A percentile compares a stretch with the other conserved stretches of the same genome.
These are phyloP conservation scores for Torymus aiolomorphi DNA, from an alignment of 2,888 invertebrate genomes.

Conservation along the genomic window DNA sequence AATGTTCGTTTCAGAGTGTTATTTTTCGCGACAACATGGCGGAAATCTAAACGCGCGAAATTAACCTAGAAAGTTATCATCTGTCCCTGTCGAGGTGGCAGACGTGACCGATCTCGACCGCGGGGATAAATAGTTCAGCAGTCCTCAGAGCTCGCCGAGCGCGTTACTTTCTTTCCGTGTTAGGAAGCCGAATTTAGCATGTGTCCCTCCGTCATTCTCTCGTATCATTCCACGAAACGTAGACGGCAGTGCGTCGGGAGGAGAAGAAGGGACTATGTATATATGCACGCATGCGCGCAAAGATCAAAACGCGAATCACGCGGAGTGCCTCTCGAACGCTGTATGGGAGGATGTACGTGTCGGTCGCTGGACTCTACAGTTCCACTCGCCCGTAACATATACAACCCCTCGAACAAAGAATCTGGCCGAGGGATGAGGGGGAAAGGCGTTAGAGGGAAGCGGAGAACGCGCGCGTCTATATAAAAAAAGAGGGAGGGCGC, in stretches of 20 bases:
- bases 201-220: conserved; percentile 7
- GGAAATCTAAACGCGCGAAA: no score
- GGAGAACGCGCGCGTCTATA: conserved; percentile 6
- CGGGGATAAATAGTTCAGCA: conserved; percentile 35
- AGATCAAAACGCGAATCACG: no score
- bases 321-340: neutral
- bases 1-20: no score
- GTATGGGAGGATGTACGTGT: conserved; percentile 11
- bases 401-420: no score
- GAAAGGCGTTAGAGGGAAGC: neutral
- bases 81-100: neutral
- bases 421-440: neutral
- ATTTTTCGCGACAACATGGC: no score
- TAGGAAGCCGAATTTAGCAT: conserved; percentile 59
- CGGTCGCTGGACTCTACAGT: conserved; percentile 70
- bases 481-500: conserved; percentile 49
- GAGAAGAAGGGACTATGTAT: neutral
- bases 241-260: no score
- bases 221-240: neutral
- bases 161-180: conserved; percentile 49
- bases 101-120: neutral
- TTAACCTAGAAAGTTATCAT: no score
- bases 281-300: no score
- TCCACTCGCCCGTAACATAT: conserved; percentile 65
- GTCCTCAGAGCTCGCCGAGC: conserved; percentile 21